A percentile compares a stretch with the other conserved stretches of the same genome.
Evolutionary conservation across 2,888 invertebrate genomes (phyloP).

Genomic region (Tanaodytes sp.): DNA sequence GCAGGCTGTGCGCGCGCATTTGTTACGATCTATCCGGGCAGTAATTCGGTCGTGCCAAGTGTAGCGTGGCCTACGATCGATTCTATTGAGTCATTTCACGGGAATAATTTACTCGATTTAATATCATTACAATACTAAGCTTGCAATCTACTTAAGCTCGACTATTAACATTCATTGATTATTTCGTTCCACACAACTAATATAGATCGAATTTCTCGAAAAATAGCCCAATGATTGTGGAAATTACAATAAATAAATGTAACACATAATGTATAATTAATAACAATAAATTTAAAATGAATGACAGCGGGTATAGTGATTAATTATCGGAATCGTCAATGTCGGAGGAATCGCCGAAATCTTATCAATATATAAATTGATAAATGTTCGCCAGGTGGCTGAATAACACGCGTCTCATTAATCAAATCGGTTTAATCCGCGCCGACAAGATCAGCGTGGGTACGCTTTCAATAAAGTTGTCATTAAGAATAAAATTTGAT

Average conservation of each 20-base stretch:
- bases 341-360: conserved; percentile 5
- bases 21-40: conserved; percentile 33
- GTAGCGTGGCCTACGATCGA: conserved; percentile 33
- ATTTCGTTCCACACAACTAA: too few species aligned
- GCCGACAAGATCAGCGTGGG: conserved; percentile 10
- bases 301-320: too few species aligned
- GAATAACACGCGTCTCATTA: conserved; percentile 20
- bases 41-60: conserved; percentile 45
- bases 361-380: conserved; percentile 11
- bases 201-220: too few species aligned
- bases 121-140: too few species aligned
- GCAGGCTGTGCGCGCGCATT: conserved; percentile 35
- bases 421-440: conserved; percentile 30
- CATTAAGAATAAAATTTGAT: conserved; percentile 36
- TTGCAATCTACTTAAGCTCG: too few species aligned
- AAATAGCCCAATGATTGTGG: too few species aligned
- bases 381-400: conserved; percentile 19
- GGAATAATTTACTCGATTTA: conserved; percentile 32
- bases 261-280: too few species aligned
- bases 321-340: too few species aligned
- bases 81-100: conserved; percentile 35
- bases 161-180: too few species aligned
- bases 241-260: too few species aligned
- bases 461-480: conserved; percentile 29
- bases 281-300: too few species aligned